phyloP scores from a whole-genome alignment of 2,113 vertebrate species.

The Heloderma charlesbogerti region DNA sequence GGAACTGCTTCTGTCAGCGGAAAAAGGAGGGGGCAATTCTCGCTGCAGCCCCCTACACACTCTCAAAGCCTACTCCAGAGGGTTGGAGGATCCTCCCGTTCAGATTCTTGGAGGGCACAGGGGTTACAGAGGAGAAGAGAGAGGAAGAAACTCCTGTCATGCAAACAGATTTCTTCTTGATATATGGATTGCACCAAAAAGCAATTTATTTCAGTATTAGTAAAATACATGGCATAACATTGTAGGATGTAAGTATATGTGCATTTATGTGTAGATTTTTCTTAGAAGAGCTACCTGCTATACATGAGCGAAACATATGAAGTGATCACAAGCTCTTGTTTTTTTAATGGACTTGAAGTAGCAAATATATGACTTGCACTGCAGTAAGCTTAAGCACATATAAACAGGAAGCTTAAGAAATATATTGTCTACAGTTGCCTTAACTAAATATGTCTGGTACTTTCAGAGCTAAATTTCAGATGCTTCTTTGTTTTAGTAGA shows the following conservation, averaged over 20 bases:
- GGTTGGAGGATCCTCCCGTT: no score
- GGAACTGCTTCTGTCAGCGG: no score
- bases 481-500: neutral
- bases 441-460: constrained; percentile 47
- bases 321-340: neutral
- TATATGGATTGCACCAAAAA: neutral
- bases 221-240: neutral
- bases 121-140: no score
- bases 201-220: neutral
- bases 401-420: constrained; percentile 68
- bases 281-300: neutral
- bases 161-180: no score
- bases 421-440: constrained; percentile 57
- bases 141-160: no score
- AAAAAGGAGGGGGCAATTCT: no score
- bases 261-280: neutral
- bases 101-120: no score
- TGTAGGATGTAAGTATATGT: neutral
- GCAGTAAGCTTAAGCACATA: constrained; percentile 62
- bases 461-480: neutral
- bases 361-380: constrained; percentile 41
- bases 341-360: neutral
- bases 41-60: no score
- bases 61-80: no score
- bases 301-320: neutral